Evolutionary conservation across 2,888 invertebrate species (phyloP), one percentile per base, ranked within the genome.

Genomic region (Shargacucullia verbasci): DNA sequence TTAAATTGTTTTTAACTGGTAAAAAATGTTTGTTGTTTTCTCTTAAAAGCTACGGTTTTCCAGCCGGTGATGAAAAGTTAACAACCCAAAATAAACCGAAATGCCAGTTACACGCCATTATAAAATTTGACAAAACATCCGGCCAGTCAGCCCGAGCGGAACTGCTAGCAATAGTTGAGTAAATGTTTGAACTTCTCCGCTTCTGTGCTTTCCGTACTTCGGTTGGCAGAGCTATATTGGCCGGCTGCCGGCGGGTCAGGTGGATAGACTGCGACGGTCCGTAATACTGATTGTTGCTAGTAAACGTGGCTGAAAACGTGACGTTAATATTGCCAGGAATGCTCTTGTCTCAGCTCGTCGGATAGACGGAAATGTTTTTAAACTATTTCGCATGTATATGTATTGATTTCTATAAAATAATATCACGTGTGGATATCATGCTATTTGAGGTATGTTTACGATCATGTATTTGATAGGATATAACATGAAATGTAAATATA

Each of bases 171-270:
- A 20, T 20, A 20, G 2, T 4, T 3, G 2, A 4, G 20, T 20
- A 20, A 20, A 20, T 20, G 20, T 20, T 45, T 27, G 39, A 25
- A 27, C 14, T 9, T 34, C 29, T 12, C 20, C 29, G 27, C 27
- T 44, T 29, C 44, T 34, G 37, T 49, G 33, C 45, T 59, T 50
- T 45, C 20, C 49, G 44, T 50, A 53, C 65, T 60, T 39, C 41
- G 37, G 57, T 74, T 74, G 74, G 73, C 74, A 74, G 58, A 40
- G 53, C n/a, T 58, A 41, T 53, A 54, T 67, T 74, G 74, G 76
- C 76, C 25, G n/a, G 14, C 25, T 72, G 74, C 41, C 29, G 14
- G n/a, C 14, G 31, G 52, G 40, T 63, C 66, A 57, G 62, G 46
- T 54, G 72, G 64, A 58, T 44, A 25, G 47, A 31, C 39, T 43